Percentiles rank a stretch among this genome's conserved stretches.
Evolutionary conservation across 35 echinoderm and acorn worm species (phyloP).

Genomic region (Lytechinus pictus): DNA sequence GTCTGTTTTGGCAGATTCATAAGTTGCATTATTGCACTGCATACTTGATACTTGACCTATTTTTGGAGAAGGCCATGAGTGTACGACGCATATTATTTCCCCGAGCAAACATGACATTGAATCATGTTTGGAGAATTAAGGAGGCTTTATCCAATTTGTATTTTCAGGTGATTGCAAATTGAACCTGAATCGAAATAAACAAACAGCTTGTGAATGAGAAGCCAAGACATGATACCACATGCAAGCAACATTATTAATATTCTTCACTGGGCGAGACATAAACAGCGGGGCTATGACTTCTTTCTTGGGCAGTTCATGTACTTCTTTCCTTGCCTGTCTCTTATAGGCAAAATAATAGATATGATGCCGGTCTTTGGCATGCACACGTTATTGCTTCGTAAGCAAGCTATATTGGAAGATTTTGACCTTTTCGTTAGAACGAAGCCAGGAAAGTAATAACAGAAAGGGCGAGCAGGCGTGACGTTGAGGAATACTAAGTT

Average conservation of each 20-base stretch:
- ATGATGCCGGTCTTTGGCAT: not conserved
- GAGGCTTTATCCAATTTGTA: too few relatives aligned
- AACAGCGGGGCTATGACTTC: not conserved
- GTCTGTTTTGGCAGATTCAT: too few relatives aligned
- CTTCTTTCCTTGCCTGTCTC: not conserved
- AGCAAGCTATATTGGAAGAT: slow-evolving; percentile 22
- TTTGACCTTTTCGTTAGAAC: slow-evolving; percentile 23
- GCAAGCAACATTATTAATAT: slow-evolving; percentile 1
- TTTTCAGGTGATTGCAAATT: not conserved
- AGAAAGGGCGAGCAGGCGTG: not conserved
- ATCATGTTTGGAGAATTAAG: too few relatives aligned
- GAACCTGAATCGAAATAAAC: not conserved
- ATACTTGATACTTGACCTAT: too few relatives aligned
- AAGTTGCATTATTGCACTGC: too few relatives aligned
- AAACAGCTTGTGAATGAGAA: slow-evolving; percentile 11
- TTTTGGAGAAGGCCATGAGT: too few relatives aligned
- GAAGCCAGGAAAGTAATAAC: not conserved
- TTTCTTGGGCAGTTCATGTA: slow-evolving; percentile 3
- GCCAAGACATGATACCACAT: not conserved
- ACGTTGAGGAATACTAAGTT: slow-evolving; percentile 23
- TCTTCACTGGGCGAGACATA: not conserved
- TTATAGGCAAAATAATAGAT: not conserved
- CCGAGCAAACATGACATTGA: too few relatives aligned
- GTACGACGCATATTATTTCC: too few relatives aligned
- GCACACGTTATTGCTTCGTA: not conserved